Conservation (phyloP, 2,888 invertebrate genomes). For the Mechanitis mazaeus region DNA sequence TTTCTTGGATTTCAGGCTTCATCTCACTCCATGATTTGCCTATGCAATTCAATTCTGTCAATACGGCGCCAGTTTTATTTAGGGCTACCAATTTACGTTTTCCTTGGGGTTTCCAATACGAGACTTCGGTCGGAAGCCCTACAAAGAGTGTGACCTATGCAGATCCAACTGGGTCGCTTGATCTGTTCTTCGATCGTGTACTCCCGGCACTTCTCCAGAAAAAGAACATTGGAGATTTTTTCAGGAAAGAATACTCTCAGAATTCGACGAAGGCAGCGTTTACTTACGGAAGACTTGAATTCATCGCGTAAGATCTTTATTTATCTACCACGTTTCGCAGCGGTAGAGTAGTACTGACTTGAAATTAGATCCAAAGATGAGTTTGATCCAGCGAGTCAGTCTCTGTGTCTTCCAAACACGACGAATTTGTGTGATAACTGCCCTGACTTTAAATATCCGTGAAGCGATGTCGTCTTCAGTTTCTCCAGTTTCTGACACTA, state of each 20-base stretch:
- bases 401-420: too few species aligned
- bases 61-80: too few species aligned
- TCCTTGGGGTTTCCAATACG: too few species aligned
- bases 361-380: neutral
- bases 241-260: neutral
- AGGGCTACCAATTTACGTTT: too few species aligned
- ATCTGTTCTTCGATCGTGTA: too few species aligned
- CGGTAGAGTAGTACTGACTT: neutral
- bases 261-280: neutral
- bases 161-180: too few species aligned
- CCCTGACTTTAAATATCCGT: constrained; percentile 10
- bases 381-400: neutral
- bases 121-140: too few species aligned
- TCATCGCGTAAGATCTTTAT: neutral
- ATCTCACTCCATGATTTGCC: constrained; percentile 3
- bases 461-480: constrained; percentile 14
- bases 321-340: too few species aligned
- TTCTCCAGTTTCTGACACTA: constrained; percentile 7
- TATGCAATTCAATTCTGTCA: too few species aligned
- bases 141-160: too few species aligned
- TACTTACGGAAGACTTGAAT: neutral
- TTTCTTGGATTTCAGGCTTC: constrained; percentile 3
- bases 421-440: constrained; percentile 12
- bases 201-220: too few species aligned
- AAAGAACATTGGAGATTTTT: too few species aligned